Evolutionary conservation across 2,113 vertebrate genomes (phyloP), one percentile per base, ranked within the genome.

Genomic region (Sinocyclocheilus rhinocerous): DNA sequence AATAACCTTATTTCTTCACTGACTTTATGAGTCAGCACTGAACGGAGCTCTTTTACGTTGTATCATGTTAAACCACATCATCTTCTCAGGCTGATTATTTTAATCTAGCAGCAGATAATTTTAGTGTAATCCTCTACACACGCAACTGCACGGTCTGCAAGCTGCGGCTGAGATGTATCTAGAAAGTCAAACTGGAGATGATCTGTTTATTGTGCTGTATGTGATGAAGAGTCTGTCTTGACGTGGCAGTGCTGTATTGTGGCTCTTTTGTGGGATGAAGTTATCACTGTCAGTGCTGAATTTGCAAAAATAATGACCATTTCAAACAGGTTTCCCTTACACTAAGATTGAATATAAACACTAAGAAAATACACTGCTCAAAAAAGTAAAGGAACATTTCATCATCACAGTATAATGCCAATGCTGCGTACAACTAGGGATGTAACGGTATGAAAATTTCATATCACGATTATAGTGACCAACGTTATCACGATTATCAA

Each of bases 31-130:
- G 22, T 65, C 76, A 36, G 52, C 52, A 9, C 33, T 65, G 59
- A 81, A 65, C 42, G 15, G 39, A 81, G 59, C 57, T 26, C 36
- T 81, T 29, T 39, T 75, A 75, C 10, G 57, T 65, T 65, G 57
- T 18, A 45, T 80, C 33, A 3, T 63, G 78, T 81, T 63, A 26
- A 45, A 10, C 22, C 45, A 26, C 59, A 45, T 63, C 57, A 6
- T 63, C 57, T 81, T 81, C n/a, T 65, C 78, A 45, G 78, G 59
- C 78, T 18, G 57, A 81, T 81, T 36, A 45, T 81, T 81, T 81
- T 81, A 81, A 63, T 81, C 59, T 65, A 8, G 57, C 22, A 12
- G 6, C 6, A 24, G 33, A 65, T 26, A 15, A 81, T 65, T 65
- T 81, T 59, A 81, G 57, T 81, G 33, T 63, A 42, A 81, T 81